Base-by-base conservation (phyloP, 2,113 vertebrate genomes). In the Oryzias celebensis region DNA sequence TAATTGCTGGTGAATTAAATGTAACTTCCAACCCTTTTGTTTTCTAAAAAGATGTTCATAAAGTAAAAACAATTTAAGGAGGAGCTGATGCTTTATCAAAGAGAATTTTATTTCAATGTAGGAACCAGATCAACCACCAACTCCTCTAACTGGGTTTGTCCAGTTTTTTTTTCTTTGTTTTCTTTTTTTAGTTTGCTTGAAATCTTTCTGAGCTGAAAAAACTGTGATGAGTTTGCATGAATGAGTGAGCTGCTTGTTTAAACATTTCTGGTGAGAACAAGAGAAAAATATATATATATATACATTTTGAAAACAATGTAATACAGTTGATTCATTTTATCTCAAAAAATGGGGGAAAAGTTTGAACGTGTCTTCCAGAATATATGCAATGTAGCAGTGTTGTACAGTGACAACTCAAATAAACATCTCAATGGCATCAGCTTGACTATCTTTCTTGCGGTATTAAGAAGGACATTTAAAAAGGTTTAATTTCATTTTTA, bases 391-490 rank as follows among this genome's bases (percentile, higher is more conserved):
- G 46, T 53, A 52, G 42, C 52, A 72, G 20, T 55, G 44, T 71
- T 80, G 44, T 68, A 74, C 43, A 65, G 49, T 68, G 20, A 67
- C 12, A 64, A 53, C 58, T 56, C 50, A 17, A 87, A 77, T 84
- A 81, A 81, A 87, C 62, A 59, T 77, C 60, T 79, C 67, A 49
- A 59, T 75, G 73, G 65, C 68, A 83, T 60, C 64, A 81, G 47
- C 24, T 60, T 65, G 46, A 71, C 22, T 66, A 18, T 31, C 5
- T 20, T 60, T 51, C 5, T 20, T 16, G 1, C 49, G 54, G 18
- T 14, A 28, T 7, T 45, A 51, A 28, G 26, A 6, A 28, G 26
- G 26, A 28, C 4, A 5, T 6, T 28, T 1, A 28, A 28, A 28
- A 28, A 7, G 5, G 7, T 28, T 6, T 1, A 20, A 20, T 20